These are phyloP conservation scores for Callinectes sapidus DNA, from an alignment of 2,888 invertebrate genomes.

Conservation along the genomic window DNA sequence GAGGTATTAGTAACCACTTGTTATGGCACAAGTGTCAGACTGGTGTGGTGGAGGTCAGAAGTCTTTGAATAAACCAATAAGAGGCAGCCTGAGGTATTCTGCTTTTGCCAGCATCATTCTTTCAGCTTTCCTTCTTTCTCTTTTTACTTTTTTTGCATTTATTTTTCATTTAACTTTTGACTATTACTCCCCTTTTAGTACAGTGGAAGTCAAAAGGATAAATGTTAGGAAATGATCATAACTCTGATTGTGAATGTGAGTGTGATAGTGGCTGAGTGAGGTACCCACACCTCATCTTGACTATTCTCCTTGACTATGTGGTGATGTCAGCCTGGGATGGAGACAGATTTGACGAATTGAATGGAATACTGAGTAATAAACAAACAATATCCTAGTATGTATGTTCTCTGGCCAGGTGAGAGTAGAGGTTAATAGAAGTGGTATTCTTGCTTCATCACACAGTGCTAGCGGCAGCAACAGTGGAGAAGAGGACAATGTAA, in stretches of 20 bases:
- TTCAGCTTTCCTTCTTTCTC: too few relatives aligned
- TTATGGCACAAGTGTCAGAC: background rate
- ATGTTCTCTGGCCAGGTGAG: background rate
- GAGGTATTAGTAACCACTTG: background rate
- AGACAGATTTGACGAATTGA: background rate
- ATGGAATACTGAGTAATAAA: background rate
- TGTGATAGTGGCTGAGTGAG: too few relatives aligned
- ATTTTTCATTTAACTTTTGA: too few relatives aligned
- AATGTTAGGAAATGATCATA: too few relatives aligned
- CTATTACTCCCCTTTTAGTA: background rate
- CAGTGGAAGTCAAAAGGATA: background rate
- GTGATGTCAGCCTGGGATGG: too few relatives aligned
- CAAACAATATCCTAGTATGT: background rate
- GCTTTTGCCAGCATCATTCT: too few relatives aligned
- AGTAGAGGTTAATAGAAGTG: background rate
- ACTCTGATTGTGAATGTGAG: too few relatives aligned
- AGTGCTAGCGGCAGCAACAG: conserved; percentile 35
- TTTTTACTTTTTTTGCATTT: too few relatives aligned
- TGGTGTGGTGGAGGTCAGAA: background rate
- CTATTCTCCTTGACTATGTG: too few relatives aligned
- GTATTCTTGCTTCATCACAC: background rate
- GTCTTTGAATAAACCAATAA: background rate
- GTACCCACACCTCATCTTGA: too few relatives aligned
- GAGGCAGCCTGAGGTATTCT: too few relatives aligned
- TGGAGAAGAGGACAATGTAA: conserved; percentile 51